Percentiles rank a stretch among this genome's conserved stretches.
Evolutionary conservation across 2,113 vertebrate species (phyloP).

Genomic region (Opisthocomus hoazin): DNA sequence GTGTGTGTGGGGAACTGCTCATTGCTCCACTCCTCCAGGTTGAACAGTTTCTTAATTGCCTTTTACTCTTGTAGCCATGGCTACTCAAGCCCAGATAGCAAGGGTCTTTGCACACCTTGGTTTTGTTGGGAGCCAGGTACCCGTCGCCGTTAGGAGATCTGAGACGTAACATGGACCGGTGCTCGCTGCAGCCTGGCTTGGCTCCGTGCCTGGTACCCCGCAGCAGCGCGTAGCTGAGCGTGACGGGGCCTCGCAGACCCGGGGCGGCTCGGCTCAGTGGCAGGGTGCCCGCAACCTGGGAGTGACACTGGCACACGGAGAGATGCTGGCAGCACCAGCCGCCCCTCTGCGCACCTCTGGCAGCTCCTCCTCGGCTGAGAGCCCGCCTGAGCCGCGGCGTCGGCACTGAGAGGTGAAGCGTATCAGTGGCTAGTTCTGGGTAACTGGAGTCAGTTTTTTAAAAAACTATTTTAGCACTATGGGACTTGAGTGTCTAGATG

Average conservation of each 20-base stretch:
- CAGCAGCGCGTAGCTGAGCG: fast-evolving
- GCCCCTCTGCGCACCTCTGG: not conserved
- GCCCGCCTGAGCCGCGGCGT: not conserved
- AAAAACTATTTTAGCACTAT: not conserved
- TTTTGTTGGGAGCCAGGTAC: not conserved
- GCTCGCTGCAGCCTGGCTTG: not conserved
- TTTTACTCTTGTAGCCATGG: not conserved
- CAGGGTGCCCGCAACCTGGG: not conserved
- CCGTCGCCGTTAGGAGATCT: not conserved
- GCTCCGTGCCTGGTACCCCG: not conserved
- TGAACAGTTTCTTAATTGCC: not conserved
- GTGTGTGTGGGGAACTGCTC: not conserved
- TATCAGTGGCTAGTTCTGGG: not conserved
- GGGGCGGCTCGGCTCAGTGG: fast-evolving
- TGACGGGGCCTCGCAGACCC: fast-evolving
- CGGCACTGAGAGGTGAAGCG: fast-evolving
- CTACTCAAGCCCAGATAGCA: not conserved
- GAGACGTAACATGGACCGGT: not conserved
- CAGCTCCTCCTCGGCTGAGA: not conserved
- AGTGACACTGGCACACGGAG: not conserved
- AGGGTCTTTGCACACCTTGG: not conserved
- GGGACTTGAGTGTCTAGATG: not conserved
- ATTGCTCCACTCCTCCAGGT: not conserved
- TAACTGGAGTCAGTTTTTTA: not conserved
- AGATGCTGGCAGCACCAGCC: not conserved